Conservation (phyloP, 1,140 invertebrate species). For the Myzus persicae region DNA sequence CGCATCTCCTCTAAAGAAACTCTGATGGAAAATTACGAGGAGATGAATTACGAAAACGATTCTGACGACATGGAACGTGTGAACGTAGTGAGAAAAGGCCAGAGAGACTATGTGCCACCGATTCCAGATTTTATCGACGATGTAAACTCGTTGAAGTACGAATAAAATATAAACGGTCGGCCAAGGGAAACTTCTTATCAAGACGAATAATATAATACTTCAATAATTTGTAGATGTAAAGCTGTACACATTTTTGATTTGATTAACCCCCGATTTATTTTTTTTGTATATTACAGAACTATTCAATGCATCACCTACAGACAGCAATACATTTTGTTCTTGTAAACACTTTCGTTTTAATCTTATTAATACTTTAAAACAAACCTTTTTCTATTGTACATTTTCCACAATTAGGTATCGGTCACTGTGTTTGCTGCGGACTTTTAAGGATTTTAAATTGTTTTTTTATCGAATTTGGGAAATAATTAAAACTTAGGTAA, state of each 20-base stretch:
- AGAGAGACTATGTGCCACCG: neutral
- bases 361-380: no score
- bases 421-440: no score
- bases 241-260: neutral
- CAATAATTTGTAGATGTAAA: neutral
- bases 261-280: no score
- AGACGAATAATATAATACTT: neutral
- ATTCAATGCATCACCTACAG: neutral
- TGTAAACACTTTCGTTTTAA: neutral
- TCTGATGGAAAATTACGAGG: neutral
- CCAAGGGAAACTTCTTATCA: neutral
- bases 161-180: neutral
- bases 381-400: no score
- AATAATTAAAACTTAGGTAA: no score
- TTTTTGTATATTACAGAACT: neutral
- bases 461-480: no score
- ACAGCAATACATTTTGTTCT: neutral
- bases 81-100: neutral
- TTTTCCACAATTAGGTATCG: no score
- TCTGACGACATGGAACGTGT: neutral
- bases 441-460: no score
- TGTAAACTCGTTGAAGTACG: neutral
- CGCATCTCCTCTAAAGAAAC: neutral
- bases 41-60: neutral
- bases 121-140: neutral